Base-by-base conservation (phyloP, 1,140 invertebrate genomes). In the Bursaphelenchus mucronatus region DNA sequence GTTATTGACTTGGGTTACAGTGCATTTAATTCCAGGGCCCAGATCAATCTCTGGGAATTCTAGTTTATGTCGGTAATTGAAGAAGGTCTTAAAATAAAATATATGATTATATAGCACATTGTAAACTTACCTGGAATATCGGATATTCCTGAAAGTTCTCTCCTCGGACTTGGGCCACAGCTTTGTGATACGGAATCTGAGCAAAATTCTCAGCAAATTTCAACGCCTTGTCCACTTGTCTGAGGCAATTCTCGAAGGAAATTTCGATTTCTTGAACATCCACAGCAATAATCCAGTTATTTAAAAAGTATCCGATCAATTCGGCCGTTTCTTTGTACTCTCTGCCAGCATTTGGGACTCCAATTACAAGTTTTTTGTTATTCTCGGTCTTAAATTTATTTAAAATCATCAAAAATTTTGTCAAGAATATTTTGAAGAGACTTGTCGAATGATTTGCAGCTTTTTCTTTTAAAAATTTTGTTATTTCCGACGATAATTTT, bases 221-320 rank as follows among this genome's bases (percentile, higher is more conserved):
- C 57, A 53, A 6, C 13, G 15, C n/a, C 41, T 45, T 43, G 61
- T 61, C 45, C 62, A 78, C n/a, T 49, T 58, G 6, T 51, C 41
- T 19, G 40, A 68, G 39, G n/a, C 15, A 19, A 10, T 67, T 67
- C 11, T 15, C 47, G n/a, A 75, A 15, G 30, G 21, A 46, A 2
- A n/a, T 39, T 19, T 39, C 51, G 19, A 11, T 58, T 17, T 49
- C 11, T n/a, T 45, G 10, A 5, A 15, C 1, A 9, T 57, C 8
- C 15, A 78, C 8, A 8, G n/a, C 21, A 40, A 79, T 13, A 19
- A 76, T 40, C 30, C 70, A 15, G 19, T 78, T 76, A 51, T 78
- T 78, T n/a, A 78, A 50, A 43, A 79, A 76, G 56, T 75, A 78
- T 13, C 76, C 76, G 44, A 78, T 72, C 1, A 78, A 61, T 13